Conservation (phyloP, 2,113 vertebrate species). For the Myotis brandtii region DNA sequence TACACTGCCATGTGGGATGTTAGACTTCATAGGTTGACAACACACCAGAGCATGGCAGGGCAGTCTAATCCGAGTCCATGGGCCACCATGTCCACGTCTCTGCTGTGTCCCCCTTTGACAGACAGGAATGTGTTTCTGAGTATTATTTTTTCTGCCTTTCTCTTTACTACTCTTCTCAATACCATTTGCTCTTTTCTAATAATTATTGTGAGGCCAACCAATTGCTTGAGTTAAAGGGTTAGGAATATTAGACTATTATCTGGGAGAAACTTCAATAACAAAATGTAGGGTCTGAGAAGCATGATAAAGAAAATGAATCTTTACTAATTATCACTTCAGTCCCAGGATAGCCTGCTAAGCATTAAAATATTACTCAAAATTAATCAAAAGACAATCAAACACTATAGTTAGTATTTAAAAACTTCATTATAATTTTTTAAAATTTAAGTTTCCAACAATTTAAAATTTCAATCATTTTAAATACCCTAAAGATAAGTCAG, state of each 20-base stretch:
- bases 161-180: neutral
- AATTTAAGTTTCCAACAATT: neutral
- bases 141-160: neutral
- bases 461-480: neutral
- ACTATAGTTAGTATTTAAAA: slow-evolving; percentile 8
- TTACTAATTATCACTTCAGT: neutral
- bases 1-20: fast-evolving
- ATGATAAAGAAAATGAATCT: slow-evolving; percentile 39
- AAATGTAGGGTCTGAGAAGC: neutral
- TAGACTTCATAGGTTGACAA: neutral
- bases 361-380: slow-evolving; percentile 25
- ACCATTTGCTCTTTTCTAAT: neutral
- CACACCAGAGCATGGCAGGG: neutral
- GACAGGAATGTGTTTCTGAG: neutral
- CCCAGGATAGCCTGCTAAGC: neutral
- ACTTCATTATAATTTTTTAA: neutral
- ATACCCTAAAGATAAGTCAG: neutral
- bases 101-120: neutral
- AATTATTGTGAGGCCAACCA: neutral
- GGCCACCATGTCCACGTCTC: too few relatives aligned
- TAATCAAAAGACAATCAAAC: slow-evolving; percentile 33
- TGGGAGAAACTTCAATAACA: neutral
- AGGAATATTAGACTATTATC: slow-evolving; percentile 6
- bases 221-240: neutral
- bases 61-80: neutral